A percentile compares a stretch with the other conserved stretches of the same genome.
Conservation (phyloP, 2,888 invertebrate genomes). For the Lacanobia wlatinum region DNA sequence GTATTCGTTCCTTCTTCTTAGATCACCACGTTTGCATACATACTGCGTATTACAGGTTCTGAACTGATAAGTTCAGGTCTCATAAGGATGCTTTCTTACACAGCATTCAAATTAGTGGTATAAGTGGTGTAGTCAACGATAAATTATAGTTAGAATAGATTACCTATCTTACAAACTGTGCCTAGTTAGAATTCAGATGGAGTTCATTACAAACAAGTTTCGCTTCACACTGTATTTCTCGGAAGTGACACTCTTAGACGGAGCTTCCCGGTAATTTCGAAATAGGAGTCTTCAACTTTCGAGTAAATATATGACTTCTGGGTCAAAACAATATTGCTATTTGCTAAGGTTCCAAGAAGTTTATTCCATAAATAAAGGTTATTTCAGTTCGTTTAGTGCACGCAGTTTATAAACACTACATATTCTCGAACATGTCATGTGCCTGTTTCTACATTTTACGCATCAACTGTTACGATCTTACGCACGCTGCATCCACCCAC, state of each 20-base stretch:
- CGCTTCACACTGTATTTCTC: neutral
- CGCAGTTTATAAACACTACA: constrained; percentile 28
- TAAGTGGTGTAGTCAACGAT: too few species aligned
- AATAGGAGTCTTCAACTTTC: neutral
- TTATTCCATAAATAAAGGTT: constrained; percentile 42
- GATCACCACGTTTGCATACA: too few species aligned
- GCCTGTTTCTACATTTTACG: constrained; percentile 64
- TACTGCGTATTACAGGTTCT: too few species aligned
- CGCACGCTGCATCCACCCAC: constrained; percentile 65
- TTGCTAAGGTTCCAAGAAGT: constrained; percentile 18
- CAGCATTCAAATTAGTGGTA: too few species aligned
- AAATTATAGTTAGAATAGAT: too few species aligned
- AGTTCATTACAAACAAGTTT: neutral
- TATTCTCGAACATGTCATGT: constrained; percentile 50
- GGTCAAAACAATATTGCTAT: neutral
- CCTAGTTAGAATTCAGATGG: neutral
- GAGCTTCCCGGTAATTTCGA: neutral
- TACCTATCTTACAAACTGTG: neutral
- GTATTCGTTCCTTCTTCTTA: neutral
- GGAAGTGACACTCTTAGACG: neutral
- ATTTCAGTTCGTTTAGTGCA: constrained; percentile 28
- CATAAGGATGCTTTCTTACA: too few species aligned
- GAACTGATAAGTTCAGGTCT: too few species aligned
- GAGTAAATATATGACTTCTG: neutral
- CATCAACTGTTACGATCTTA: constrained; percentile 64